Conservation (phyloP, 2,888 invertebrate genomes). For the Agriopis leucophaearia region DNA sequence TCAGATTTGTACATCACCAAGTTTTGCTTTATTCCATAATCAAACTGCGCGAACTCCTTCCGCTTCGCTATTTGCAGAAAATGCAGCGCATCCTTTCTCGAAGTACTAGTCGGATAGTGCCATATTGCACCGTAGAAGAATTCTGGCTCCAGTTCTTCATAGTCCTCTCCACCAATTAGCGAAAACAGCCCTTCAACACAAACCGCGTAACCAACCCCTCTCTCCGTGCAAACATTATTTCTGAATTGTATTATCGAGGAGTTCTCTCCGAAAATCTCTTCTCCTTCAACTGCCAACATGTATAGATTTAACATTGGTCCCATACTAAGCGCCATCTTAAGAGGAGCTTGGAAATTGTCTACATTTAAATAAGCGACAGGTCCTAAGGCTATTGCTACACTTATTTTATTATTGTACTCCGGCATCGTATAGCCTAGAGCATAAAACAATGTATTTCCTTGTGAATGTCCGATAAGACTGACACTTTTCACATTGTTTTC, state of each 20-base stretch:
- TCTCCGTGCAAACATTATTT: constrained; percentile 25
- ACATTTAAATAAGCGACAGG: constrained; percentile 80
- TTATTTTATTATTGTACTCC: constrained; percentile 85
- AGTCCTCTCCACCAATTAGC: constrained; percentile 76
- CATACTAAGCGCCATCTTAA: background rate
- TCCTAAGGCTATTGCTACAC: constrained; percentile 79
- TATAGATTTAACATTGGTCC: background rate
- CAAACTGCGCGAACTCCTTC: constrained; percentile 28
- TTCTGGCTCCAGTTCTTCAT: constrained; percentile 81
- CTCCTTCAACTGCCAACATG: constrained; percentile 18
- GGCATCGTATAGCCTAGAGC: constrained; percentile 80
- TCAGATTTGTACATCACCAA: constrained; percentile 24
- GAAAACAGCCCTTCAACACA: constrained; percentile 35
- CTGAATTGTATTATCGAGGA: constrained; percentile 24
- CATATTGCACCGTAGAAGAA: constrained; percentile 51
- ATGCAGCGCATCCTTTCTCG: constrained; percentile 53
- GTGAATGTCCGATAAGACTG: constrained; percentile 89
- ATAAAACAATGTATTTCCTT: constrained; percentile 86
- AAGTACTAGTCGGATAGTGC: constrained; percentile 56
- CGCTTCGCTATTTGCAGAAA: constrained; percentile 41
- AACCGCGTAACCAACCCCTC: constrained; percentile 30
- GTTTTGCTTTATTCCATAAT: constrained; percentile 32
- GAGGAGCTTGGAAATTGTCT: constrained; percentile 29
- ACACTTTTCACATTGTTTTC: constrained; percentile 80
- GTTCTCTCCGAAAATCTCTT: constrained; percentile 31